Evolutionary conservation across 2,888 invertebrate species (phyloP).

Genomic region (Macrostomum cliftonense): DNA sequence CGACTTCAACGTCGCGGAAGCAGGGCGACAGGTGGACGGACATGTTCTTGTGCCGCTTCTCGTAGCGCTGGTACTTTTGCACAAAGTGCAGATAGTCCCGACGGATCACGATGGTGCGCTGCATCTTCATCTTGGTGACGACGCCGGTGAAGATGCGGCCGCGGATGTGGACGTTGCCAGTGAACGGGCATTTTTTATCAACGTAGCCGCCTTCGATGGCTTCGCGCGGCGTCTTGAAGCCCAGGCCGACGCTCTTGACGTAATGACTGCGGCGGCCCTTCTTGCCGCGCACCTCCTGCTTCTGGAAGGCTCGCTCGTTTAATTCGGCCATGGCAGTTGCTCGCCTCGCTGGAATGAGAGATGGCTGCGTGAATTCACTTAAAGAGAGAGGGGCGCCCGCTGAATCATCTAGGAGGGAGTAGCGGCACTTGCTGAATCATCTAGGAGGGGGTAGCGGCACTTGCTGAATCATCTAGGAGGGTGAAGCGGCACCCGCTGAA

Average conservation of each 20-base stretch:
- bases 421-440: too few relatives aligned
- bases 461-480: too few relatives aligned
- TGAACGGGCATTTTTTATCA: constrained; percentile 99
- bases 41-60: constrained; percentile 95
- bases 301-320: constrained; percentile 86
- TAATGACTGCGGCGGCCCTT: constrained; percentile 58
- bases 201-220: constrained; percentile 94
- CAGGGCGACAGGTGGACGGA: constrained; percentile 92
- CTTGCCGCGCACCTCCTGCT: constrained; percentile 42
- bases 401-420: too few relatives aligned
- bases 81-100: constrained; percentile 95
- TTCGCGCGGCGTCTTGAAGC: constrained; percentile 91
- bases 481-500: too few relatives aligned
- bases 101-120: constrained; percentile 86
- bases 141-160: constrained; percentile 89
- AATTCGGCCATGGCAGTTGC: too few relatives aligned
- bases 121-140: constrained; percentile 96
- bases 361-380: too few relatives aligned
- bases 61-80: constrained; percentile 91
- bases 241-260: constrained; percentile 71
- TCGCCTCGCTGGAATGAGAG: too few relatives aligned
- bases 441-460: too few relatives aligned
- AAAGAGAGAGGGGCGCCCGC: too few relatives aligned
- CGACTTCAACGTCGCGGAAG: constrained; percentile 85
- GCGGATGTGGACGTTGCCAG: constrained; percentile 88